Evolutionary conservation across 2,888 invertebrate genomes (phyloP), one percentile per base, ranked within the genome.

Genomic region (Lycocerus yunnanus): DNA sequence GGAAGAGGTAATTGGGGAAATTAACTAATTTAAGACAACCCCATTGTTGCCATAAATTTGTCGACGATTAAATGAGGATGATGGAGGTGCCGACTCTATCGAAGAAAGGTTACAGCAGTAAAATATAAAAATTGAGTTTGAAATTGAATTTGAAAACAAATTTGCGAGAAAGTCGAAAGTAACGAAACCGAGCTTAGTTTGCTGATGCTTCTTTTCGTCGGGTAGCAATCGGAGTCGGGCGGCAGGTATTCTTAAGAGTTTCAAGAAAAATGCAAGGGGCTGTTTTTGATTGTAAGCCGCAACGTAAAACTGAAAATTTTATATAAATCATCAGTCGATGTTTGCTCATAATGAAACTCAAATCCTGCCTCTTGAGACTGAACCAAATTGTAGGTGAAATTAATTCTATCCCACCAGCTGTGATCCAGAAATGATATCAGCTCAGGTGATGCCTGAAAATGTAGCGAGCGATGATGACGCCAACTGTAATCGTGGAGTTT

Each of bases 221-320:
- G 59, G 69, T 15, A 78, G 73, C 43, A 13, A n/a, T n/a, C n/a
- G 43, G 10, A 79, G 71, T 71, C 67, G 77, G 18, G 72, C 79
- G 2, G 69, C 77, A 43, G 77, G 66, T 14, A 72, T 79, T 71
- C 77, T 78, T 24, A 75, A 69, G 58, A 78, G 77, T 65, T 69
- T 78, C 15, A 78, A 76, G 21, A 78, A 60, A 79, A 79, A 59
- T 79, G 71, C 20, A 76, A 76, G 73, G 71, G 15, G 71, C 76
- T 9, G 58, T 79, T 61, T 75, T 69, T 18, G 75, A 74, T 66
- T 78, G 77, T 63, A 78, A 78, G 59, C 69, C 68, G 15, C 77
- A 68, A 59, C 74, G n/a, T 8, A 43, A 43, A 43, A 43, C n/a
- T 8, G 43, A 43, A n/a, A 43, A 43, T n/a, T n/a, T 43, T n/a